Percentiles rank a stretch among this genome's conserved stretches.
Conservation (phyloP, 2,888 invertebrate species). For the Junonia oenone region DNA sequence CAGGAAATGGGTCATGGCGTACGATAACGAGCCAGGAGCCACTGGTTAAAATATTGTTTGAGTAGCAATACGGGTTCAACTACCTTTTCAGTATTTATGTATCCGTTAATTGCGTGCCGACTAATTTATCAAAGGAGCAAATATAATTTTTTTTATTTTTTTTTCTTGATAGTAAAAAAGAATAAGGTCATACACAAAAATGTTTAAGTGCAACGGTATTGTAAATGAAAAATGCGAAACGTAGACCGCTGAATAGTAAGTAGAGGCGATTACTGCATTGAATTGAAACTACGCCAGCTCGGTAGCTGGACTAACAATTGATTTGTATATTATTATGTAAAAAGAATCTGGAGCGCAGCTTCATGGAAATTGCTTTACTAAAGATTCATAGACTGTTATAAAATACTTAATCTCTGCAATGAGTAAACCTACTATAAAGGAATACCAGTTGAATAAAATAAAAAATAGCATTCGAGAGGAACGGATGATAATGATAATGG, state of each 20-base stretch:
- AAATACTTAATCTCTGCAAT: background rate
- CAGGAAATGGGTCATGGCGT: slow-evolving; percentile 60
- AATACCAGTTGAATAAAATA: background rate
- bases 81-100: slow-evolving; percentile 6
- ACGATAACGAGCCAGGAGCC: slow-evolving; percentile 65
- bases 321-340: slow-evolving; percentile 7
- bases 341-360: slow-evolving; percentile 12
- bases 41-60: slow-evolving; percentile 41
- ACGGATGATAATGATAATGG: no score
- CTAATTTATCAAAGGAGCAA: background rate
- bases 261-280: slow-evolving; percentile 22
- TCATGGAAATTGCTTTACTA: background rate
- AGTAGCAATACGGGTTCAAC: slow-evolving; percentile 19
- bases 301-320: slow-evolving; percentile 13
- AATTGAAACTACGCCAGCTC: slow-evolving; percentile 17
- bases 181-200: background rate
- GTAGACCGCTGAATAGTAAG: slow-evolving; percentile 19
- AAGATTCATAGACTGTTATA: background rate
- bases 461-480: no score
- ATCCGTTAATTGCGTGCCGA: background rate
- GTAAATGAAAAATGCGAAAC: slow-evolving; percentile 15
- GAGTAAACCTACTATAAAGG: background rate
- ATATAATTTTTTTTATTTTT: background rate
- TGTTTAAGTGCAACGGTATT: background rate
- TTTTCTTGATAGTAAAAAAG: background rate